A percentile compares a stretch with the other conserved stretches of the same genome.
Evolutionary conservation across 2,113 vertebrate species (phyloP).

Genomic region (Corynorhinus townsendii): DNA sequence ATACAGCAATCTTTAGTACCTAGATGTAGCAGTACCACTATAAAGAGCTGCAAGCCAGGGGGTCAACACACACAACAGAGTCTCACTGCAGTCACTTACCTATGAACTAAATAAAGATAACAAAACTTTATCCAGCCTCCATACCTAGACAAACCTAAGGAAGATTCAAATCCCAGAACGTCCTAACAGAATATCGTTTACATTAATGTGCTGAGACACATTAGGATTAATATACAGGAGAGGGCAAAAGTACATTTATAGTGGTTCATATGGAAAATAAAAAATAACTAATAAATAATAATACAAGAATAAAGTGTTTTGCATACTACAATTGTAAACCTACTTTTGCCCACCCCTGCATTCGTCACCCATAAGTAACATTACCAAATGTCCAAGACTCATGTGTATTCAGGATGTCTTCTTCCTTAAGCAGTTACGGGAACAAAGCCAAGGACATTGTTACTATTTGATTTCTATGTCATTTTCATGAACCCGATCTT

Average conservation of each 20-base stretch:
- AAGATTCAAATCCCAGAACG: not conserved
- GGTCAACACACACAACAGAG: not conserved
- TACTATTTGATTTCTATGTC: not conserved
- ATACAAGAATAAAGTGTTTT: not conserved
- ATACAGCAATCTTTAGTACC: not conserved
- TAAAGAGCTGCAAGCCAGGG: not conserved
- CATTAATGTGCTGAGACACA: not conserved
- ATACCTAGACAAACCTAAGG: not conserved
- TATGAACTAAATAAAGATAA: not conserved
- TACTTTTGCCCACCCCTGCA: not conserved
- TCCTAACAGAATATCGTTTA: not conserved
- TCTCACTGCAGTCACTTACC: not conserved
- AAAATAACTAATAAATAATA: not conserved
- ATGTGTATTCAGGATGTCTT: not conserved
- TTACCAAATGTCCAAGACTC: not conserved
- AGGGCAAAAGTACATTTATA: not conserved
- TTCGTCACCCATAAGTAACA: not conserved
- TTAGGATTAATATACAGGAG: not conserved
- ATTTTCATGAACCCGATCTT: not conserved
- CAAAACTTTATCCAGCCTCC: not conserved
- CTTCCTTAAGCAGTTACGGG: not conserved
- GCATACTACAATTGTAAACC: not conserved
- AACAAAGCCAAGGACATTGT: not conserved
- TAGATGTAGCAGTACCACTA: not conserved
- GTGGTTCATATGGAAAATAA: not conserved